Base-by-base conservation (phyloP, 2,888 invertebrate species). In the Standfussiana lucernea region DNA sequence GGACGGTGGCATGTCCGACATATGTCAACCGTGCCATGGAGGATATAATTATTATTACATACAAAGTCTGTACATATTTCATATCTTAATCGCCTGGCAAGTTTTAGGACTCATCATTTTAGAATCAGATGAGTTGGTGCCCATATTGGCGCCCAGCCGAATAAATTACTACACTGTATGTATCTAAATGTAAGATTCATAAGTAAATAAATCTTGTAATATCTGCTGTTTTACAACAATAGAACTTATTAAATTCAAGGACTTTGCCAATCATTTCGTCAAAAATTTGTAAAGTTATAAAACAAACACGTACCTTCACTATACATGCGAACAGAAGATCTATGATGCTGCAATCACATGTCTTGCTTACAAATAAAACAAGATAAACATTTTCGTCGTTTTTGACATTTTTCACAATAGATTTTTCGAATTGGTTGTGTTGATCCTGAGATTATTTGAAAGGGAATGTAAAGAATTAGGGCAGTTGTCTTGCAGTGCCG, bases 241-340 rank as follows among this genome's bases (percentile, higher is more conserved):
- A 0, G 2, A 59, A 7, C 18, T 42, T 42, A 50, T 50, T 61
- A 18, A 37, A 28, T 70, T 61, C 70, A 80, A 81, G 80, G 77
- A 76, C 61, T 62, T 75, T 40, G 28, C 7, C 42, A 35, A 56
- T 67, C 6, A 77, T 77, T 71, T 72, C 68, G 67, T 77, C 28
- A 68, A 68, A 62, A 71, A 50, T 45, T 13, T 68, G 80, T 72
- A 24, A 82, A 72, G 35, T 77, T 77, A n/a, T 77, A n/a, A 35
- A 82, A 82, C 62, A 82, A 80, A 82, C 32, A 80, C 18, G 21
- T 69, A 61, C 61, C 35, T 68, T 82, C 56, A 77, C 82, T 67
- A 10, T 32, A 61, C 40, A 42, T 59, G 37, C 24, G 35, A 45
- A 53, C 59, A 53, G 56, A 70, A 77, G 50, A 70, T 35, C 10